Percentiles rank a stretch among this genome's conserved stretches.
Evolutionary conservation across 2,888 invertebrate species (phyloP).

Genomic region (Phymatocera aterrima): DNA sequence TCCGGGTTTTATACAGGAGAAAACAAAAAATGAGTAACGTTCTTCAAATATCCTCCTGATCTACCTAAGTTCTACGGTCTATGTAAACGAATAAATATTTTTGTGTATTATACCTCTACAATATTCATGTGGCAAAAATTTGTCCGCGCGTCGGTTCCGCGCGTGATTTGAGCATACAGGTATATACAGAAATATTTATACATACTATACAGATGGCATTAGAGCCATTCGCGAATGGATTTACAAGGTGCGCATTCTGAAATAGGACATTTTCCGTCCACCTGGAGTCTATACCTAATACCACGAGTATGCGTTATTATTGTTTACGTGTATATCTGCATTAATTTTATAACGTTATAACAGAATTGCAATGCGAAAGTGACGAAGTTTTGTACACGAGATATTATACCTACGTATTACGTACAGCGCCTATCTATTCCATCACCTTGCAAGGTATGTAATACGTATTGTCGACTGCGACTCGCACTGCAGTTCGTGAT

Average conservation of each 20-base stretch:
- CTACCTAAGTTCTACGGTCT: too few relatives aligned
- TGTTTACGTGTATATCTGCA: neutral
- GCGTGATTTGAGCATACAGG: too few relatives aligned
- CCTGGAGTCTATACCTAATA: too few relatives aligned
- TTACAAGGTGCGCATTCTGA: neutral
- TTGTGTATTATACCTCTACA: neutral
- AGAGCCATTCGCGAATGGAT: constrained; percentile 7
- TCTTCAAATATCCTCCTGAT: neutral
- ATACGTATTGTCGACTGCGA: constrained; percentile 7
- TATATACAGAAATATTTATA: too few relatives aligned
- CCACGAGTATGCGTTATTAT: neutral
- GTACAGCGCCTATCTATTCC: too few relatives aligned
- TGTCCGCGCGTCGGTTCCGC: neutral
- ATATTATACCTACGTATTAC: too few relatives aligned
- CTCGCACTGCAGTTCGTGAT: neutral
- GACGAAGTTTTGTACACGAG: neutral
- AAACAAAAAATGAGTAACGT: too few relatives aligned
- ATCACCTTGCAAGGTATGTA: neutral
- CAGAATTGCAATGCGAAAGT: neutral
- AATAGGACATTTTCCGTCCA: constrained; percentile 9
- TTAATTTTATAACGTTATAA: constrained; percentile 11
- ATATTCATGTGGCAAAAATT: neutral
- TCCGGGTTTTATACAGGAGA: neutral
- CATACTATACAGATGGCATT: neutral
- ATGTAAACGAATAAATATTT: neutral